Percentiles rank a stretch among this genome's conserved stretches.
phyloP scores from a whole-genome alignment of 2,888 invertebrate genomes.

The Tinea trinotella region DNA sequence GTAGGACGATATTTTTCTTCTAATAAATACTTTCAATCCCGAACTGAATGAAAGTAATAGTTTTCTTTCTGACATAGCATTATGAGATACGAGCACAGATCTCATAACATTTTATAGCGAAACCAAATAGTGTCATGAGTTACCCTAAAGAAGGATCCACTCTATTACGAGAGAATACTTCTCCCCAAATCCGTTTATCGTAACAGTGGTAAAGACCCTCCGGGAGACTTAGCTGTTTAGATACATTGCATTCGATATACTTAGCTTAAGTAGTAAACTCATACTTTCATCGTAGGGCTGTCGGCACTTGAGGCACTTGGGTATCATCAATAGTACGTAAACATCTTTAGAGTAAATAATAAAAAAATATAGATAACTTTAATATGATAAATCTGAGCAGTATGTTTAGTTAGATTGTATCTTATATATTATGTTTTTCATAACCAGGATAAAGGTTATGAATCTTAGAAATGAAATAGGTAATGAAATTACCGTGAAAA shows the following conservation, averaged over 20 bases:
- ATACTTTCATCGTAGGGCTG: neutral
- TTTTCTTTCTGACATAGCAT: conserved; percentile 39
- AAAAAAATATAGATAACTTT: neutral
- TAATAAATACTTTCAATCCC: no score
- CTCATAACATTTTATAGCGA: conserved; percentile 63
- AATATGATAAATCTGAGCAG: neutral
- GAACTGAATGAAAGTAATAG: conserved; percentile 38
- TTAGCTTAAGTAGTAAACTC: conserved; percentile 12
- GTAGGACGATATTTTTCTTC: no score
- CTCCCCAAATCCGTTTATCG: conserved; percentile 59
- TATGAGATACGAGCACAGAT: conserved; percentile 47
- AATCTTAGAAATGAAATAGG: no score
- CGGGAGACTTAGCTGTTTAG: conserved; percentile 16
- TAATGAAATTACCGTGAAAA: no score
- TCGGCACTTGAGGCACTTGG: conserved; percentile 1
- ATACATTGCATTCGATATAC: conserved; percentile 47
- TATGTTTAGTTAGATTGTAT: no score
- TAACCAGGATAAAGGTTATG: no score
- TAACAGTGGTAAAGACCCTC: conserved; percentile 44
- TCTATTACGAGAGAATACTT: conserved; percentile 54
- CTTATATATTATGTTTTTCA: no score
- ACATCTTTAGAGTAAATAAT: neutral
- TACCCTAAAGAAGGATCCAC: conserved; percentile 55
- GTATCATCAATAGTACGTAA: conserved; percentile 10
- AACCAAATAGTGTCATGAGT: conserved; percentile 63